Evolutionary conservation across 1,140 invertebrate genomes (phyloP), one percentile per base, ranked within the genome.

Genomic region (Drosophila arizonae): DNA sequence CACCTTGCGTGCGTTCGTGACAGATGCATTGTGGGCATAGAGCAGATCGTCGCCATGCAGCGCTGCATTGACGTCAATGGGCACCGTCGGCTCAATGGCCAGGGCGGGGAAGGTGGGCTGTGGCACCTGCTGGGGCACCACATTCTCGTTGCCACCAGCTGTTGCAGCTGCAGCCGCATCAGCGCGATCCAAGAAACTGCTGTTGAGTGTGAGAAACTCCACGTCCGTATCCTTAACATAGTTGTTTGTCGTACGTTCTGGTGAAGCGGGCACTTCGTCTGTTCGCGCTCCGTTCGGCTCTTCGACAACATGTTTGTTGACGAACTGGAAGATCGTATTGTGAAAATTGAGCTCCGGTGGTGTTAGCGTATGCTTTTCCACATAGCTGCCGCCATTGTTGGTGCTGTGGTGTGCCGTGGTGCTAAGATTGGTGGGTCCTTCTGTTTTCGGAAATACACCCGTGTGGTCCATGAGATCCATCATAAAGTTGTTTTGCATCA

Each of bases 301-400:
- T 24, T 56, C 69, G 17, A 56, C 73, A 21, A 77, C 74, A 63
- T 80, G 74, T 41, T 86, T 90, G 65, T 90, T 80, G 2, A 87
- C 86, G 65, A 90, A 87, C 33, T 90, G 87, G 17, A 90, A 90
- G 13, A 88, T 79, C 6, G 72, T 74, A 48, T 81, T 90, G 3
- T 88, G 86, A 33, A 90, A 90, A 28, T 85, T 78, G 11, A 90
- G 69, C 10, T 91, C 90, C 1, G 88, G 80, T 6, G 88, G 66
- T 1, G 88, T 66, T 0, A 90, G 13, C 0, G 68, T 24, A 8
- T 77, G 77, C 24, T 76, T 76, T 4, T 72, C 58, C 13, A 54
- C 76, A 15, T 72, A 76, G 24, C 66, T 60, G 13, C 48, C 41
- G 24, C 33, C 43, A 8, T 62, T 70, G 2, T 41, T 30, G 15